Evolutionary conservation across 64 coral and sea anemone species (phyloP).

Genomic region (Montipora cactus): DNA sequence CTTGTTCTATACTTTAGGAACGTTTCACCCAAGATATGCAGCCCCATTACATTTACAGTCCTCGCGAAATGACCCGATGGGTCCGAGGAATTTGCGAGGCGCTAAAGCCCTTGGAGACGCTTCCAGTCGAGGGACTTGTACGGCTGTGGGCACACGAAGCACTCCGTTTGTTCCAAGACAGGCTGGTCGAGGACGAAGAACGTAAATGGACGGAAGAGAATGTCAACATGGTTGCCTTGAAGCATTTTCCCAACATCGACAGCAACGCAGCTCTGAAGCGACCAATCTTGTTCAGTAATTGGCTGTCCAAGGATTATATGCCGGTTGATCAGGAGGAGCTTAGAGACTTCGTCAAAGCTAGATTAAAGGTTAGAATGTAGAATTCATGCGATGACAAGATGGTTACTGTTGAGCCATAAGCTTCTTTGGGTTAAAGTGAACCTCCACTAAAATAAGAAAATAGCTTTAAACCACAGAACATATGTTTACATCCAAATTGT

Average conservation of each 20-base stretch:
- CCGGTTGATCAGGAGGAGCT: constrained; percentile 91
- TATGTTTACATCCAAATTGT: too few relatives aligned
- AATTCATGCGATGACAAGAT: not conserved
- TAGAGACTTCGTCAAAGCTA: constrained; percentile 97
- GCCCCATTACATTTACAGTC: constrained; percentile 99
- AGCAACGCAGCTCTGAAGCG: constrained; percentile 77
- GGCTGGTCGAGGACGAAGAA: constrained; percentile 97
- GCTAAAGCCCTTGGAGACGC: constrained; percentile 87
- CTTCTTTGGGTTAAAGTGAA: too few relatives aligned
- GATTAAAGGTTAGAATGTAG: constrained; percentile 78
- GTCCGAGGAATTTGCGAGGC: constrained; percentile 97
- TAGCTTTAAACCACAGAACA: too few relatives aligned
- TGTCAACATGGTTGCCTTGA: constrained; percentile 87
- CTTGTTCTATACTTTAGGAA: constrained; percentile 59
- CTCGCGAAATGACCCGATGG: constrained; percentile 98
- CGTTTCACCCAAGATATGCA: constrained; percentile 99
- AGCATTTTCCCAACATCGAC: constrained; percentile 96
- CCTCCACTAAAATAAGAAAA: too few relatives aligned
- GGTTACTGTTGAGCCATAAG: too few relatives aligned
- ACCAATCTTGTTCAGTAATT: constrained; percentile 98
- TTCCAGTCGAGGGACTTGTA: constrained; percentile 87
- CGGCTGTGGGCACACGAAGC: constrained; percentile 98
- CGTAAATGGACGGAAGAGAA: constrained; percentile 99
- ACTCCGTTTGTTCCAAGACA: constrained; percentile 95
- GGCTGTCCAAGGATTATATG: constrained; percentile 96